phyloP scores from a whole-genome alignment of 2,797 vertebrate species.

The Typhlichthys subterraneus region DNA sequence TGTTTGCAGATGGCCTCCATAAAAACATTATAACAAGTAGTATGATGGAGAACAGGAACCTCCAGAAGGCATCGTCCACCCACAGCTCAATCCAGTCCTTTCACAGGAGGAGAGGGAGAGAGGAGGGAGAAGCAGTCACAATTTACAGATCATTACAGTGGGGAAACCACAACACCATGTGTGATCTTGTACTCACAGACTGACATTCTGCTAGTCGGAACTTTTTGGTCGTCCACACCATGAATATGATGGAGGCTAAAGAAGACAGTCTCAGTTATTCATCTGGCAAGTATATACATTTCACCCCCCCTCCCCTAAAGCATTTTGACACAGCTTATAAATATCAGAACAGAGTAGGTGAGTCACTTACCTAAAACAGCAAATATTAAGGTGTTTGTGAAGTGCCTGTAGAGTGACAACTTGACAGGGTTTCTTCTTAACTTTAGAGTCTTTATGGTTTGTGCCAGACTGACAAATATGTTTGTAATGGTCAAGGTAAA shows the following conservation, averaged over 20 bases:
- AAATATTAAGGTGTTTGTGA: conserved; percentile 88
- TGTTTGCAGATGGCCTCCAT: conserved; percentile 90
- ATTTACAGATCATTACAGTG: neutral
- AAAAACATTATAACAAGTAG: conserved; percentile 90
- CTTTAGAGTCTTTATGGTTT: conserved; percentile 90
- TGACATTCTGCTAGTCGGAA: conserved; percentile 83
- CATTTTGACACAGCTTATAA: neutral
- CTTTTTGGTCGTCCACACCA: conserved; percentile 86
- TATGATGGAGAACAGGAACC: conserved; percentile 87
- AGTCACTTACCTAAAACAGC: conserved; percentile 83
- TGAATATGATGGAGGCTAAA: conserved; percentile 87
- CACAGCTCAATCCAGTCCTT: conserved; percentile 90
- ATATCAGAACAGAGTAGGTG: neutral
- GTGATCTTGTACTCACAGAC: conserved; percentile 79
- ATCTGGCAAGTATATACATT: neutral
- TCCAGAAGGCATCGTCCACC: conserved; percentile 91
- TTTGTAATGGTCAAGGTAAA: conserved; percentile 81
- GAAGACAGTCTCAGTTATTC: conserved; percentile 7
- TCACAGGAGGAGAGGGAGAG: neutral
- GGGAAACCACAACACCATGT: no score
- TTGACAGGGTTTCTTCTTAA: conserved; percentile 88
- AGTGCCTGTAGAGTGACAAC: conserved; percentile 88
- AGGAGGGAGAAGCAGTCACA: neutral
- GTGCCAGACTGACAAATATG: conserved; percentile 90
- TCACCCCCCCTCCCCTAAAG: neutral